Base-by-base conservation (phyloP, 2,113 vertebrate genomes). In the Gavialis gangeticus region DNA sequence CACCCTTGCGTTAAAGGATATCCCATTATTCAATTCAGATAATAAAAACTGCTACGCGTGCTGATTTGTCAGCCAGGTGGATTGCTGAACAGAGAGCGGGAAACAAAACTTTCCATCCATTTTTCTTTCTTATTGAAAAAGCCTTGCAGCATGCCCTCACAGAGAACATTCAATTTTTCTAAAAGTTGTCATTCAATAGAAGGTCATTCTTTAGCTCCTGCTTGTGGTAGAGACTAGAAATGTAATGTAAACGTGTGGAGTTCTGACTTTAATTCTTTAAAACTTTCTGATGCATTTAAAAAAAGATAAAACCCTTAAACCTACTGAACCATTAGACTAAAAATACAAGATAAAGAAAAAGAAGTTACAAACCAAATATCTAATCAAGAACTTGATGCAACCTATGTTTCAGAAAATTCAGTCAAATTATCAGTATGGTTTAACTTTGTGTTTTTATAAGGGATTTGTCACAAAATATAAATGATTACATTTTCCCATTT, bases 11-110 rank as follows among this genome's bases (percentile, higher is more conserved):
- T 93, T 84, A 84, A 57, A 90, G 54, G 89, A 66, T 85, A 87
- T 91, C 67, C 90, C 78, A 24, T 96, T 87, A 91, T 79, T 91
- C 62, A 89, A 58, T 78, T 94, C 88, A 90, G 84, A 93, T 4
- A 59, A 64, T 64, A 76, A 37, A 89, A 89, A 90, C 89, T 90
- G 62, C 75, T 83, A 4, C 79, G 66, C 24, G 1, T 19, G 25
- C 71, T 86, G 81, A 4, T 91, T 92, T 92, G 28, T 76, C 88
- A 77, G 30, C 54, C 18, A 22, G 0, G 0, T 84, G 30, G 54
- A 27, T 73, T 73, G 21, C 76, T 67, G 69, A 30, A 34, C n/a
- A 62, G 55, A 60, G 69, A 13, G 21, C 0, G 1, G 30, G 37
- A 37, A 84, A 93, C 19, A 90, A 85, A 84, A 24, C 7, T 25